These are phyloP conservation scores for Drosophila quinaria DNA, from an alignment of 2,888 invertebrate genomes.

Conservation along the genomic window DNA sequence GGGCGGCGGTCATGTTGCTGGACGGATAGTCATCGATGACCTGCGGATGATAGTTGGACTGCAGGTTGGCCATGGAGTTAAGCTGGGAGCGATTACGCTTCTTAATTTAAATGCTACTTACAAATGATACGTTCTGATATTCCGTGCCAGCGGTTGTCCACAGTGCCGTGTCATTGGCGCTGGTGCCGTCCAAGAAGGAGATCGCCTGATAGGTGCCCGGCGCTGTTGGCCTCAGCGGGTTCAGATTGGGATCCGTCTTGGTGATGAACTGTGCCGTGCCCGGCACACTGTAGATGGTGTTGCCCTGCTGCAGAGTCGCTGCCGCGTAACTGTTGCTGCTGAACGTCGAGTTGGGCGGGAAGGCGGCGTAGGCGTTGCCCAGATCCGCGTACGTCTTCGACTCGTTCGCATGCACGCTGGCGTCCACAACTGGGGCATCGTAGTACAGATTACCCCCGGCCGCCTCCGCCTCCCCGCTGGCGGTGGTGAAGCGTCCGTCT, in stretches of 20 bases:
- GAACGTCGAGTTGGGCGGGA: conserved; percentile 72
- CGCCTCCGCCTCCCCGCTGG: conserved; percentile 40
- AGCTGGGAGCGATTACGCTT: not conserved
- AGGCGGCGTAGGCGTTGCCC: conserved; percentile 80
- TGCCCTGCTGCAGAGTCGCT: conserved; percentile 69
- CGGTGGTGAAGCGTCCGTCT: conserved; percentile 66
- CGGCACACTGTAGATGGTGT: conserved; percentile 81
- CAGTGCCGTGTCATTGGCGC: conserved; percentile 72
- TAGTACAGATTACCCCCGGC: conserved; percentile 65
- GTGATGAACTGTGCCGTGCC: conserved; percentile 79
- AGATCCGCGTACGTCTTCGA: conserved; percentile 85
- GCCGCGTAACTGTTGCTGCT: conserved; percentile 70
- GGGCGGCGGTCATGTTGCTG: conserved; percentile 71
- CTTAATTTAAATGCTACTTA: conserved; percentile 51
- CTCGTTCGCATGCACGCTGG: conserved; percentile 79
- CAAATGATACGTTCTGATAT: conserved; percentile 79
- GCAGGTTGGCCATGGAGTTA: conserved; percentile 28
- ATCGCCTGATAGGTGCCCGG: conserved; percentile 78
- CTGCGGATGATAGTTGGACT: conserved; percentile 83
- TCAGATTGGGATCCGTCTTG: conserved; percentile 84
- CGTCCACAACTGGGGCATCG: conserved; percentile 78
- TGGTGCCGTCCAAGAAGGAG: conserved; percentile 77
- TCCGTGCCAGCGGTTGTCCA: conserved; percentile 76
- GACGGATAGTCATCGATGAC: conserved; percentile 83
- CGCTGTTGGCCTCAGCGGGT: conserved; percentile 78